Evolutionary conservation across 2,113 vertebrate genomes (phyloP), one percentile per base, ranked within the genome.

Genomic region (Nyctibius bracteatus): DNA sequence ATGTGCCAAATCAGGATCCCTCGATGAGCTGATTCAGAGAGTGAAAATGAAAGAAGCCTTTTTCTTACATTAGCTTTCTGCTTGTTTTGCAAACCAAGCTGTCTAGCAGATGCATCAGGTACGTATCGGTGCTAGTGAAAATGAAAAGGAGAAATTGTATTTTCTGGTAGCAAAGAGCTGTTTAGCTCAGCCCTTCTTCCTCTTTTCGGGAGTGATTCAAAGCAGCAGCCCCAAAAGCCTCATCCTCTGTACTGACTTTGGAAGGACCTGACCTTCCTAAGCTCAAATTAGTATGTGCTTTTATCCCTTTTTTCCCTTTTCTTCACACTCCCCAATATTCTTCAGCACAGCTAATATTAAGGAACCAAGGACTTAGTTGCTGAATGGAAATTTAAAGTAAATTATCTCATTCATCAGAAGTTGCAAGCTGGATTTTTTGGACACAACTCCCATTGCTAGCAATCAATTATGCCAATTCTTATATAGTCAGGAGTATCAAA

Each of bases 71-170:
- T 71, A 79, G 59, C 55, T 94, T 59, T 67, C 68, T 61, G 61
- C 68, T 92, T 72, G 83, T 75, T 96, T 72, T 79, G 68, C 91
- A 91, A 87, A 79, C 61, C 77, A 85, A 89, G 81, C 89, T 90
- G 94, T 81, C 94, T 65, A 79, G 71, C 91, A 96, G 89, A 94
- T 49, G 68, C 81, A 77, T 86, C 93, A 97, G 94, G 86, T 92
- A 57, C 0, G 0, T 19, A 47, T 39, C 30, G 28, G 31, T 62
- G 63, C 57, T 63, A 65, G 61, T 55, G 57, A 67, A 92, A 94
- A 66, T 10, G 7, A 86, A 74, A 94, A 91, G 12, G 39, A 89
- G 63, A 91, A 92, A 84, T 5, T 59, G 14, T 33, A 43, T 63
- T 12, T 81, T 81, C 28, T 20, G 25, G 10, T 52, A 81, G 30